Evolutionary conservation across 2,888 invertebrate genomes (phyloP).

Genomic region (Drosophila maculinotata): DNA sequence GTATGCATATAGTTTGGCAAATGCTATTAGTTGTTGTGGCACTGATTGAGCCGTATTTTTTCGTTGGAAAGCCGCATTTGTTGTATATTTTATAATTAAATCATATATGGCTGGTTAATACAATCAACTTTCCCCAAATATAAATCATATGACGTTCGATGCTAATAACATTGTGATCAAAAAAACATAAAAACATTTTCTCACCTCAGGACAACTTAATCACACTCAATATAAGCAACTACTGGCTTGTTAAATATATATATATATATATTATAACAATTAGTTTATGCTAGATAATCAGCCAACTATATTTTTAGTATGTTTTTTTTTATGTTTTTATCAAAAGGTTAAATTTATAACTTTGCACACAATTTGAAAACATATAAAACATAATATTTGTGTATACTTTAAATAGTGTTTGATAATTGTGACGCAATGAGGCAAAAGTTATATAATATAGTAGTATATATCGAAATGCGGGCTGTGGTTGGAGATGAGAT

Average conservation of each 20-base stretch:
- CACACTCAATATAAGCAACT: too few species aligned
- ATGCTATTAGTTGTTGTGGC: slow-evolving; percentile 1
- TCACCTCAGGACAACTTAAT: neutral
- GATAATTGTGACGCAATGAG: neutral
- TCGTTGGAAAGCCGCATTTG: neutral
- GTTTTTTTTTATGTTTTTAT: too few species aligned
- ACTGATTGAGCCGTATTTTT: neutral
- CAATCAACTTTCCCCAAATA: neutral
- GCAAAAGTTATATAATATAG: neutral
- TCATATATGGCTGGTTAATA: neutral
- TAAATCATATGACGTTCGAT: neutral
- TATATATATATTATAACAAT: too few species aligned
- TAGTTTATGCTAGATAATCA: too few species aligned
- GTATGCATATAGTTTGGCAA: slow-evolving; percentile 3
- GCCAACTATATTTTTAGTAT: too few species aligned
- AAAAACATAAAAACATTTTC: neutral
- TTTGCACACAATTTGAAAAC: too few species aligned
- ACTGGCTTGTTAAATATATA: too few species aligned
- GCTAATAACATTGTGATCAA: neutral
- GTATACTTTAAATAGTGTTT: too few species aligned
- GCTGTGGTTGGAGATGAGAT: slow-evolving; percentile 2
- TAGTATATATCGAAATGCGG: neutral
- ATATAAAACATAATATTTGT: neutral
- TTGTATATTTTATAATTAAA: neutral
- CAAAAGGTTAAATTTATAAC: too few species aligned